Conservation (phyloP, 2,113 vertebrate species). For the Paralichthys olivaceus region DNA sequence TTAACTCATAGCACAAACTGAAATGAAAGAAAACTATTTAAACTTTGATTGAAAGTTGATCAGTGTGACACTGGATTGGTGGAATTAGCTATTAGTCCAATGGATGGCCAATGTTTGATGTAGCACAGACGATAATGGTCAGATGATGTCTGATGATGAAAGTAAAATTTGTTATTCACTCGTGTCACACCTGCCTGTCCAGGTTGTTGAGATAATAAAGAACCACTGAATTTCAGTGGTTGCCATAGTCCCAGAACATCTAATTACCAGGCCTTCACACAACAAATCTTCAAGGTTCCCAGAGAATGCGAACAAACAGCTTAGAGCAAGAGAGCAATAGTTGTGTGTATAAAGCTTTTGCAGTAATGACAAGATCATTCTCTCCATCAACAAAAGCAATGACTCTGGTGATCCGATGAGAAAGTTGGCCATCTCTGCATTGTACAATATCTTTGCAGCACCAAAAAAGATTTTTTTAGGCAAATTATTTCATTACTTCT, state of each 20-base stretch:
- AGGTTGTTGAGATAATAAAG: no score
- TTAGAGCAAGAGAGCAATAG: constrained; percentile 39
- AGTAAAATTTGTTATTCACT: no score
- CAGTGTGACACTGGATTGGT: neutral
- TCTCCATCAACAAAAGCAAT: no score
- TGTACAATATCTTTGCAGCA: neutral
- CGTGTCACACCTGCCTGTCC: no score
- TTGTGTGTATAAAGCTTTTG: neutral
- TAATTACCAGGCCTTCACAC: constrained; percentile 66
- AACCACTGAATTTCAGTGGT: constrained; percentile 35
- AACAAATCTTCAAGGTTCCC: constrained; percentile 50
- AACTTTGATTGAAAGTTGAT: neutral
- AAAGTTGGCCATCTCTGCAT: no score
- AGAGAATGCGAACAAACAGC: constrained; percentile 45
- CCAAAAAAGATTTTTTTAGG: neutral
- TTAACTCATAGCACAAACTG: neutral
- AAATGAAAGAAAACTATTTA: neutral
- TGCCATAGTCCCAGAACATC: constrained; percentile 64
- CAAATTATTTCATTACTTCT: neutral
- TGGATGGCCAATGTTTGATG: no score
- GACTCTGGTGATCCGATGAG: no score
- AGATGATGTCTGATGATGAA: no score
- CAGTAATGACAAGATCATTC: no score
- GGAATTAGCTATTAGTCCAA: neutral
- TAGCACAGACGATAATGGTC: no score